These are phyloP conservation scores for Corythornis cristatus DNA, from an alignment of 2,113 vertebrate genomes.

Conservation along the genomic window DNA sequence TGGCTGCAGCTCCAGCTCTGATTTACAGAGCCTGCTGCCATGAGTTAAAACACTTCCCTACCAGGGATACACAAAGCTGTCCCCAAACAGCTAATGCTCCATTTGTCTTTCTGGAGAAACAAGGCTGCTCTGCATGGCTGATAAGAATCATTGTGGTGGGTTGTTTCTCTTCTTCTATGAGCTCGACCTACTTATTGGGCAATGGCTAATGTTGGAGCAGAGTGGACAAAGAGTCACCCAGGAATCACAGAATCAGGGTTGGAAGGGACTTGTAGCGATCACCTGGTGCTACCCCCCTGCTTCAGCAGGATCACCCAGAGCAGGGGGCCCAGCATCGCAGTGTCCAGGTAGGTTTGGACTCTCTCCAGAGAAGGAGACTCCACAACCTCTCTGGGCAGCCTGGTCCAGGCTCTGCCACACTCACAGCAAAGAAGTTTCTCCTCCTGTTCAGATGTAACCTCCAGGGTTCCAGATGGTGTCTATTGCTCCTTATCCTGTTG, in stretches of 20 bases:
- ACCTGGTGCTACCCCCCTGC: background rate
- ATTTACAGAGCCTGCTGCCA: slow-evolving; percentile 53
- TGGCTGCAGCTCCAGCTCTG: slow-evolving; percentile 57
- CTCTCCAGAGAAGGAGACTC: background rate
- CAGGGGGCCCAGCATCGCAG: background rate
- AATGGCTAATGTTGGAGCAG: background rate
- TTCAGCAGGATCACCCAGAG: background rate
- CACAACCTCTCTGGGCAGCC: background rate
- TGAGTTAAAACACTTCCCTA: slow-evolving; percentile 53
- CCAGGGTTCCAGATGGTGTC: background rate
- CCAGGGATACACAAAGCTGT: slow-evolving; percentile 31
- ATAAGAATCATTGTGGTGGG: background rate
- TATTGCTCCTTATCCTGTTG: background rate
- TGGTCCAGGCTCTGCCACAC: background rate
- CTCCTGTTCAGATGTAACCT: background rate
- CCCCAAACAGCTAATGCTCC: slow-evolving; percentile 17
- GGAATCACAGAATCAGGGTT: background rate
- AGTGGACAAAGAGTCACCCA: background rate
- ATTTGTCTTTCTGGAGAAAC: slow-evolving; percentile 8
- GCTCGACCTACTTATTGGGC: slow-evolving; percentile 15
- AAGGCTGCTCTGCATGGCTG: background rate
- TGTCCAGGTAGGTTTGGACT: background rate
- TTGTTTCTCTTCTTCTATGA: background rate
- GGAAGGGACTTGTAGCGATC: background rate
- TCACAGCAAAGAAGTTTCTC: background rate